Evolutionary conservation across 2,888 invertebrate species (phyloP), one percentile per base, ranked within the genome.

Genomic region (Idaea straminata): DNA sequence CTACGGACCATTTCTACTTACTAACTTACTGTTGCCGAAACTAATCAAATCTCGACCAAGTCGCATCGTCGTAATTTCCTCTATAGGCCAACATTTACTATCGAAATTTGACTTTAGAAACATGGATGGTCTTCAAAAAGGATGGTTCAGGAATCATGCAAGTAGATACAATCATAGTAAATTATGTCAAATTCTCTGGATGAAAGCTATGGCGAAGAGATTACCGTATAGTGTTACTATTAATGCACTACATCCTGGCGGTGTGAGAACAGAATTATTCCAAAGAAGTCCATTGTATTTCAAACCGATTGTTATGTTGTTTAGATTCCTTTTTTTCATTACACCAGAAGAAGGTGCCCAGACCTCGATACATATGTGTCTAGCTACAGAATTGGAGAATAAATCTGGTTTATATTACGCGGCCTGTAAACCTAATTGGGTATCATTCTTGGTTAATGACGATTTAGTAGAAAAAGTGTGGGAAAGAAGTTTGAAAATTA

Each of bases 221-320:
- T 69, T 93, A 1, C 85, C 89, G 1, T 74, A 75, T 7, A 95
- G 95, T 4, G 95, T 97, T 0, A 96, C 96, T 0, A 96, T 94
- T 0, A 98, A 98, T 80, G 95, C 95, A 71, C 84, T 97, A 62
- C 97, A 98, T 87, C 98, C 98, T 0, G 98, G 98, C 13, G 88
- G 96, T 83, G 96, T 97, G 57, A 95, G 95, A 80, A 96, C 96
- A 0, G 95, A 96, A 34, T 96, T 97, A 63, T 96, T 96, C 13
- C 5, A 15, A 57, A 95, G 93, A 74, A 85, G 94, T 13, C 59
- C 59, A 10, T 5, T 13, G 34, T 47, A 47, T 10, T 0, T 57
- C 0, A 82, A 94, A 1, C 94, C 93, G 16, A 86, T 94, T 0
- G 70, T 95, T 69, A 82, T 90, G 69, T 76, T 94, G 5, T 83